Base-by-base conservation (phyloP, 37 sponge, comb jelly and placozoan species). In the Haliclona indistincta region DNA sequence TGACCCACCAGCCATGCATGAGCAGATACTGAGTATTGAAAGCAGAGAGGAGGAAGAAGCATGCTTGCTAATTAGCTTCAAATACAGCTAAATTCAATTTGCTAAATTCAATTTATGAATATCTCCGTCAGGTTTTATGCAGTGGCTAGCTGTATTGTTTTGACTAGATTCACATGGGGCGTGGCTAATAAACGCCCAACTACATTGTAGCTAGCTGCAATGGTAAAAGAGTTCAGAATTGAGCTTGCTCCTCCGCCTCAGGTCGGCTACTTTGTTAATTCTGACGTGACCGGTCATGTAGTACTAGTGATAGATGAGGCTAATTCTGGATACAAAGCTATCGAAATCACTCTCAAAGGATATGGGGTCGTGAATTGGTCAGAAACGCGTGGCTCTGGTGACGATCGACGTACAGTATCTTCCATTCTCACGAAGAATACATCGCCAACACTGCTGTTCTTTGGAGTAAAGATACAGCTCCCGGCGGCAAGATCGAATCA, bases 331-430 rank as follows among this genome's bases (percentile, higher is more conserved):
- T 58, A 56, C 34, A 79, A 86, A 4, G 74, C 62, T 2, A 70
- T 91, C 26, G 30, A 38, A 26, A 23, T 86, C 63, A n/a, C 40
- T 3, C 51, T 91, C 30, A 43, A 28, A 3, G 92, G 92, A 28
- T 15, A 15, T 6, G 82, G 70, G 10, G 43, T 80, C 66, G 85
- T 84, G 20, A 86, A 84, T 70, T 90, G 91, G 91, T 63, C 88
- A 26, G 88, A 87, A 64, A 32, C 54, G 13, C 72, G 41, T 32
- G 55, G 73, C 0, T 54, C 65, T 42, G 66, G 75, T 3, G 22
- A 58, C 6, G 23, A n/a, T 26, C 26, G 60, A n/a, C 60, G 25
- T 26, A 58, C 60, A n/a, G 60, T 58, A 1, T 74, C 68, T 90
- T 80, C 75, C 38, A 30, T 22, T 43, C 75, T 8, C 23, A 64